phyloP scores from a whole-genome alignment of 2,888 invertebrate species.

The Bhutanitis thaidina region DNA sequence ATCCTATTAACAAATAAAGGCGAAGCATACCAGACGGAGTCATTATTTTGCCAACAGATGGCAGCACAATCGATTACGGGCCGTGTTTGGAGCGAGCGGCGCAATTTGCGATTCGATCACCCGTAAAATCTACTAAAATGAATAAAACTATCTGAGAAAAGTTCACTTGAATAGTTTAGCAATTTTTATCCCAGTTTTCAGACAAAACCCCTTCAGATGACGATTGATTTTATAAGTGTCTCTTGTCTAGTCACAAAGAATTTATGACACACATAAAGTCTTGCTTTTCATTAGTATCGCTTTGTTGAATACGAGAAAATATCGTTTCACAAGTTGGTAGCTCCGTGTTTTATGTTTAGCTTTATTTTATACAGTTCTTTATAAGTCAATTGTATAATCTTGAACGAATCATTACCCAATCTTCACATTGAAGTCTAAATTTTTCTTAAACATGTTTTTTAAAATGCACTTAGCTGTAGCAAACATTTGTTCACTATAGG shows the following conservation, averaged over 20 bases:
- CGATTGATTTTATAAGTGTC: conserved; percentile 25
- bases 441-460: too few relatives aligned
- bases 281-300: neutral
- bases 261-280: too few relatives aligned
- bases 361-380: too few relatives aligned
- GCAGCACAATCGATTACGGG: conserved; percentile 73
- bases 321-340: neutral
- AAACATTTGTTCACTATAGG: too few relatives aligned
- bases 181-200: conserved; percentile 40
- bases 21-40: conserved; percentile 68
- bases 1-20: conserved; percentile 49
- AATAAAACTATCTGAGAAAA: conserved; percentile 71
- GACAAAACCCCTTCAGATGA: conserved; percentile 28
- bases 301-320: neutral
- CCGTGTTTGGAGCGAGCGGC: conserved; percentile 56
- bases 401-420: too few relatives aligned
- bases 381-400: too few relatives aligned
- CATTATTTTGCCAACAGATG: conserved; percentile 77
- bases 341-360: too few relatives aligned
- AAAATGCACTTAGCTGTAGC: too few relatives aligned
- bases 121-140: conserved; percentile 76
- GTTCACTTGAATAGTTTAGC: conserved; percentile 51
- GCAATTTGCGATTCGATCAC: conserved; percentile 70
- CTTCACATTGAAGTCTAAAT: too few relatives aligned
- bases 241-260: conserved; percentile 3